Percentiles rank a stretch among this genome's conserved stretches.
Evolutionary conservation across 2,797 vertebrate genomes (phyloP).

Genomic region (Pangasius larnaudii): DNA sequence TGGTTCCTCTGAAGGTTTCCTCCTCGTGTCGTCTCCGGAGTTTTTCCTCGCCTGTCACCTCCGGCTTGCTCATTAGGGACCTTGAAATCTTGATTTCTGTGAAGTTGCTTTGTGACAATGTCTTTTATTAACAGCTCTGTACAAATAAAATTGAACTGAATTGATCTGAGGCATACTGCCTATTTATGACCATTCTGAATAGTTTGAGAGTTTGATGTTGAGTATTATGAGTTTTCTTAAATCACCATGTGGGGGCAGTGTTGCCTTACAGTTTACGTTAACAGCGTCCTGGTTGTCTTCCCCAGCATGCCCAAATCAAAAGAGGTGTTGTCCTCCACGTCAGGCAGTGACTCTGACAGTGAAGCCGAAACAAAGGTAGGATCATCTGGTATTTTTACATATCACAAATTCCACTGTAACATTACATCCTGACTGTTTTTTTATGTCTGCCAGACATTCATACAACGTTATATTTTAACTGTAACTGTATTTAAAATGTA

Average conservation of each 20-base stretch:
- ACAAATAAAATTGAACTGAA: neutral
- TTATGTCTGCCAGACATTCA: neutral
- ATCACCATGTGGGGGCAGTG: slow-evolving; percentile 50
- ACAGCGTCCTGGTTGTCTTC: slow-evolving; percentile 27
- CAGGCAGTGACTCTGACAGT: slow-evolving; percentile 93
- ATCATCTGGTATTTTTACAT: neutral
- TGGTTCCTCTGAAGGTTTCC: neutral
- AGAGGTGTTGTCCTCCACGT: slow-evolving; percentile 93
- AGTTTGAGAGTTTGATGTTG: no score
- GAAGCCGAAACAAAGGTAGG: slow-evolving; percentile 93
- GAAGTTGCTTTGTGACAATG: neutral
- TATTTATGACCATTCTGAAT: neutral
- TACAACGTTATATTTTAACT: neutral
- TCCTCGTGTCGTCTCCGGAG: neutral
- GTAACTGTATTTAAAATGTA: neutral
- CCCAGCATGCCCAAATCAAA: slow-evolving; percentile 96
- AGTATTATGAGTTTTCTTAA: neutral
- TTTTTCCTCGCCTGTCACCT: neutral
- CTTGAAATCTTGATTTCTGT: neutral
- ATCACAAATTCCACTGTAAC: neutral
- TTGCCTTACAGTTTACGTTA: slow-evolving; percentile 34
- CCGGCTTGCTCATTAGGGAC: neutral
- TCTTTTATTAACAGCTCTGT: neutral
- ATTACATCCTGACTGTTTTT: neutral
- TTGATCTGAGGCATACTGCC: neutral